Base-by-base conservation (phyloP, 2,113 vertebrate species). In the Apus apus region DNA sequence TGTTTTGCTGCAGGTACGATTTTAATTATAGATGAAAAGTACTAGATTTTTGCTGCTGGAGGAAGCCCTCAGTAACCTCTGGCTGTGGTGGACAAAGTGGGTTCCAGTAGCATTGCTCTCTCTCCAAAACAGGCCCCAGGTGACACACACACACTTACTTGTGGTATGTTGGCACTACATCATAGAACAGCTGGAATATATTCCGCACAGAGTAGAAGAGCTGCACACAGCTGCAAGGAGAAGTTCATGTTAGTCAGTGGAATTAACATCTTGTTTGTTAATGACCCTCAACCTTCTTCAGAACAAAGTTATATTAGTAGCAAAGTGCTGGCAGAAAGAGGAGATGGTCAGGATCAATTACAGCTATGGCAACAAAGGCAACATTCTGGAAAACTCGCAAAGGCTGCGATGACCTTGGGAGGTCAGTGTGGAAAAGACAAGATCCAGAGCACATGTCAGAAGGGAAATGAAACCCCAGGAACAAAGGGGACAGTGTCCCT, bases 171-270 rank as follows among this genome's bases (percentile, higher is more conserved):
- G 99, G 99, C 25, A 99, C 99, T 1, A 99, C 99, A 38, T 99
- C 99, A 12, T 98, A 99, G 98, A 99, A 99, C n/a, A 99, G 97
- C 93, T 99, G 99, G 97, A 99, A 99, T 90, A 99, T 98, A 91
- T 99, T 99, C 94, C 99, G 97, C 65, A 99, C 99, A 0, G 98
- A 99, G 96, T 99, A 99, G 95, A 99, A 99, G 80, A 99, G 99
- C 77, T 99, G 99, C 30, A 98, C 90, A 12, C 98, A 98, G 85
- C 99, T 99, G 34, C 22, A 80, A 74, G 89, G 68, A 25, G 50
- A 58, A 60, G 50, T 13, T 54, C 36, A 2, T 1, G 8, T 87
- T 61, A 94, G 43, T 11, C 62, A 46, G 22, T 10, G 20, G 15
- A 61, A 62, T 16, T 6, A 5, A 40, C 2, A 4, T 10, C 56